Evolutionary conservation across 2,888 invertebrate species (phyloP), one percentile per base, ranked within the genome.

Genomic region (Baronia brevicornis): DNA sequence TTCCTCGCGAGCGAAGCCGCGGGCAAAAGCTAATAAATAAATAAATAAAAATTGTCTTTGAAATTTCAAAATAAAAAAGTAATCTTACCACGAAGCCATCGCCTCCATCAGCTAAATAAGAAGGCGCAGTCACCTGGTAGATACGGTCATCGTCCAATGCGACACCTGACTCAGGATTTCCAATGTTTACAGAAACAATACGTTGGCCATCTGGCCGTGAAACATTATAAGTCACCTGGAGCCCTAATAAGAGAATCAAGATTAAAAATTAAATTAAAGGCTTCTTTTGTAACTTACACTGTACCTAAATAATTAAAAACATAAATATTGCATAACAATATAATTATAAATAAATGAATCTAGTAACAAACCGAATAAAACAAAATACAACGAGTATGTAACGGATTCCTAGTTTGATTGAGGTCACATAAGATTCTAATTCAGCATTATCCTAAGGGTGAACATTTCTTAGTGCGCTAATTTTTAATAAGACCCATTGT

Each of bases 61-160:
- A 23, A 11, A 11, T 10, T 10, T 11, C 12, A 11, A 9, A 11
- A 17, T 3, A 19, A 17, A 10, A 10, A 3, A 11, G 18, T 3
- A 27, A 8, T 8, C 82, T 60, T 49, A 87, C 85, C 21, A 57
- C 48, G 45, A 84, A 92, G 0, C 90, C 90, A 59, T 93, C 92
- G 0, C 93, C 93, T 0, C 92, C 93, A 15, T 71, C 73, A 1
- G 84, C 78, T 3, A 92, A 46, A 51, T 87, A 93, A 0, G 84
- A 73, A 0, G 87, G 80, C 0, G 87, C 54, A 0, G 87, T 84
- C 0, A 94, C 63, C 10, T 86, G 75, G 60, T 94, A 94, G 23
- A 68, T 66, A 32, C 77, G 56, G 0, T 85, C 68, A 0, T 60
- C 46, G 2, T 87, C 70, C 5, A 94, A 80, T 28, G 14, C 67